Conservation (phyloP, 2,888 invertebrate species). For the Polyommatus iphigenia region DNA sequence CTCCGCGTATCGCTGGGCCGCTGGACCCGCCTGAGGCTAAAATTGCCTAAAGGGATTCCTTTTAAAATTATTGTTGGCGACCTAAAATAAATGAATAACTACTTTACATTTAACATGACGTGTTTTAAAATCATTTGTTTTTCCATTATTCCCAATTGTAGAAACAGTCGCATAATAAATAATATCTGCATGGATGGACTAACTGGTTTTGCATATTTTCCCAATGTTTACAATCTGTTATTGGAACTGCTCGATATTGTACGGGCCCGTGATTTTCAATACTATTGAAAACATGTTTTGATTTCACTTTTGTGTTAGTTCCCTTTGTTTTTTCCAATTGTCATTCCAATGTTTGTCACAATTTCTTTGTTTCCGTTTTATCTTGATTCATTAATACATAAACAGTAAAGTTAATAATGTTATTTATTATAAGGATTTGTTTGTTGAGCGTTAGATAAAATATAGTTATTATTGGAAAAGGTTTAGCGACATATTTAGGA, state of each 20-base stretch:
- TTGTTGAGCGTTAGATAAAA: too few species aligned
- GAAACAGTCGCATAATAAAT: background rate
- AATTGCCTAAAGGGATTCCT: too few species aligned
- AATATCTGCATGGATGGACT: constrained; percentile 8
- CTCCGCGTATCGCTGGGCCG: too few species aligned
- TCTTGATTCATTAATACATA: background rate
- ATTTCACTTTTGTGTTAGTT: constrained; percentile 11
- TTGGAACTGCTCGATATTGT: background rate
- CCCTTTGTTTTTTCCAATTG: background rate
- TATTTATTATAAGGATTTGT: background rate
- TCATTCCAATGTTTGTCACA: background rate
- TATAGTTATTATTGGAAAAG: too few species aligned
- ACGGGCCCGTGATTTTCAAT: constrained; percentile 17
- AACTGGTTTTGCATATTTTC: constrained; percentile 3
- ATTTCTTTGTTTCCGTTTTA: background rate
- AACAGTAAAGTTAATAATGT: background rate
- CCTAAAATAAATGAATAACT: too few species aligned
- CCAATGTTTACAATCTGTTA: constrained; percentile 17
- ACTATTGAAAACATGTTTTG: constrained; percentile 1
- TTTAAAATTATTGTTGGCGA: too few species aligned
- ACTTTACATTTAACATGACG: background rate
- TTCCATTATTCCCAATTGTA: background rate
- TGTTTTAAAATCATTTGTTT: background rate
- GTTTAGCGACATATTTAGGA: too few species aligned
- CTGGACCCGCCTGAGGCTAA: too few species aligned